phyloP scores from a whole-genome alignment of 2,888 invertebrate genomes.

The Tenthredo amoena region DNA sequence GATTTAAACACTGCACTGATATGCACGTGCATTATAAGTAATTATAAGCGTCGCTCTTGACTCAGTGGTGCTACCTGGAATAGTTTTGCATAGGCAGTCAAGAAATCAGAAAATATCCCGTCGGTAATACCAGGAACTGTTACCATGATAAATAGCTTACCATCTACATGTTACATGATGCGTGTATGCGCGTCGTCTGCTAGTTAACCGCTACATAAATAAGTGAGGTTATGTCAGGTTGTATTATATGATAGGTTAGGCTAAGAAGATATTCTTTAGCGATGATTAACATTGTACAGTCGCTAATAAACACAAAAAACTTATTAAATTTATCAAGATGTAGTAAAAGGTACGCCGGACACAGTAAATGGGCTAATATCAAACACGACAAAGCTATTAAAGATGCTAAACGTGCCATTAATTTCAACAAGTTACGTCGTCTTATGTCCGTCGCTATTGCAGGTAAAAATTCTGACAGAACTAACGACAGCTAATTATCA shows the following conservation, averaged over 20 bases:
- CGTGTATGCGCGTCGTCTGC: neutral
- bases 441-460: conserved; percentile 83
- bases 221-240: conserved; percentile 5
- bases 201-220: neutral
- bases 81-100: neutral
- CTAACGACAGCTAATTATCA: neutral
- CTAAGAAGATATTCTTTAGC: neutral
- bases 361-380: conserved; percentile 90
- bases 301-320: neutral
- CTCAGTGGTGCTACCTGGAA: too few species aligned
- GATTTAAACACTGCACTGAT: too few species aligned
- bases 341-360: conserved; percentile 81
- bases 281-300: conserved; percentile 35
- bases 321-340: conserved; percentile 4
- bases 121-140: neutral
- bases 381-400: conserved; percentile 84
- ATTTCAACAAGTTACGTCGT: conserved; percentile 79
- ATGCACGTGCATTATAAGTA: too few species aligned
- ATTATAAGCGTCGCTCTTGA: too few species aligned
- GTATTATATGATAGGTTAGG: neutral
- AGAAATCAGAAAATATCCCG: too few species aligned
- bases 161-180: neutral
- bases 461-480: conserved; percentile 76
- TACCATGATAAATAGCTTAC: neutral
- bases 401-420: conserved; percentile 80